A percentile compares a stretch with the other conserved stretches of the same genome.
These are phyloP conservation scores for Caenorhabditis auriculariae DNA, from an alignment of 2,888 invertebrate genomes.

Conservation along the genomic window DNA sequence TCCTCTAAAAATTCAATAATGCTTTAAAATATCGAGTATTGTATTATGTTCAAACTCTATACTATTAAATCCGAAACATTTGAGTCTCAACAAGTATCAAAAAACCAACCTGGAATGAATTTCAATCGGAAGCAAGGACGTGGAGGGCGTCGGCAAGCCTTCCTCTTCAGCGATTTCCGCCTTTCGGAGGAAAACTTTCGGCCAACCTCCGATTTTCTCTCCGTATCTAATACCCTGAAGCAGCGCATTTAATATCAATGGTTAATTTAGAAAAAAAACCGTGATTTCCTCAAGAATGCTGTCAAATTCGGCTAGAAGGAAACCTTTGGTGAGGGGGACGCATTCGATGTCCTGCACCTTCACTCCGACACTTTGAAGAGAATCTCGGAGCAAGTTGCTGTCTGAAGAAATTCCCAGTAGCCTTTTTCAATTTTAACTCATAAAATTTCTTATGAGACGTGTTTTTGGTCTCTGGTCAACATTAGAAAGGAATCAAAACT, in stretches of 20 bases:
- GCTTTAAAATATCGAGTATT: too few relatives aligned
- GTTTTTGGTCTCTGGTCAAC: too few relatives aligned
- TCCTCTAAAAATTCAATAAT: too few relatives aligned
- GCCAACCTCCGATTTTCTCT: slow-evolving; percentile 42
- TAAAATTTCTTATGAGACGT: too few relatives aligned
- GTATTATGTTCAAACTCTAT: too few relatives aligned
- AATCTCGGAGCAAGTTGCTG: slow-evolving; percentile 35
- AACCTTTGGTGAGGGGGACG: slow-evolving; percentile 19
- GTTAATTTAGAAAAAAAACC: neutral
- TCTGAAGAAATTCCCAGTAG: slow-evolving; percentile 15
- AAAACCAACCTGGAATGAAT: slow-evolving; percentile 25
- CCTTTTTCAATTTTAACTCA: too few relatives aligned
- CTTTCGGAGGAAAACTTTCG: slow-evolving; percentile 42
- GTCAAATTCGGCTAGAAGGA: slow-evolving; percentile 27
- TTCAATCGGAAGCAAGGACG: slow-evolving; percentile 46
- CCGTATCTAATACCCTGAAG: slow-evolving; percentile 41
- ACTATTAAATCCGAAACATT: slow-evolving; percentile 9
- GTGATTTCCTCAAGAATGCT: slow-evolving; percentile 15
- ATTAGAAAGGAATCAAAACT: too few relatives aligned
- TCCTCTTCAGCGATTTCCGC: slow-evolving; percentile 24
- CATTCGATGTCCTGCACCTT: slow-evolving; percentile 17
- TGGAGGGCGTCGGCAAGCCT: slow-evolving; percentile 38
- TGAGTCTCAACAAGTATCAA: neutral
- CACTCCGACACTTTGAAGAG: slow-evolving; percentile 39
- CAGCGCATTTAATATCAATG: neutral